Conservation (phyloP, 2,113 vertebrate genomes). For the Hypocryptadius cinnamomeus region DNA sequence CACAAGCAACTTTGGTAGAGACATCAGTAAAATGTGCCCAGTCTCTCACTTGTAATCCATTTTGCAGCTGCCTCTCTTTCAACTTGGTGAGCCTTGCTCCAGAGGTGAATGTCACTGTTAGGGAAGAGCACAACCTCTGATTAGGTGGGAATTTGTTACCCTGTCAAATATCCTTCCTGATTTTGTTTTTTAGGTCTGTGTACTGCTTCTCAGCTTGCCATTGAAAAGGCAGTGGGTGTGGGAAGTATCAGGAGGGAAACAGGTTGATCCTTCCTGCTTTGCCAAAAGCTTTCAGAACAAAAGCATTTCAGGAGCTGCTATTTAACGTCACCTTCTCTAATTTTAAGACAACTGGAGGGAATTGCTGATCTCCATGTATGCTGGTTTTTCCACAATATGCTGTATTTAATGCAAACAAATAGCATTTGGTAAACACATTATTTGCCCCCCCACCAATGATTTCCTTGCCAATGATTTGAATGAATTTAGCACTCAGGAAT, state of each 20-base stretch:
- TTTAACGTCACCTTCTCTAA: background rate
- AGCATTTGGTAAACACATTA: background rate
- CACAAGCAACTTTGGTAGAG: background rate
- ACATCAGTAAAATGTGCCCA: background rate
- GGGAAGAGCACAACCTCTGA: background rate
- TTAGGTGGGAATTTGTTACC: background rate
- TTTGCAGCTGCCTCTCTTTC: background rate
- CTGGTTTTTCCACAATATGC: background rate
- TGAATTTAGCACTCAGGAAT: background rate
- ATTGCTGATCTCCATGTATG: background rate
- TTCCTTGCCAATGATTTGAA: background rate
- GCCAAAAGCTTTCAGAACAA: background rate
- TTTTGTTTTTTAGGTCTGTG: background rate
- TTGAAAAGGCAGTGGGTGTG: background rate
- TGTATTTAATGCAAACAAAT: background rate
- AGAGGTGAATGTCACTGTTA: background rate
- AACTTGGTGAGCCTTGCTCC: background rate
- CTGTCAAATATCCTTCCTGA: background rate
- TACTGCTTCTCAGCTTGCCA: background rate
- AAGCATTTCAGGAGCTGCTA: background rate
- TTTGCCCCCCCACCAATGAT: accelerated
- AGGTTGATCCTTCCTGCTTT: background rate
- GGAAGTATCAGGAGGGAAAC: background rate
- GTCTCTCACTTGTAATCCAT: background rate
- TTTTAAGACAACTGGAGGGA: background rate